Base-by-base conservation (phyloP, 2,797 vertebrate genomes). In the Lycodopsis pacificus region DNA sequence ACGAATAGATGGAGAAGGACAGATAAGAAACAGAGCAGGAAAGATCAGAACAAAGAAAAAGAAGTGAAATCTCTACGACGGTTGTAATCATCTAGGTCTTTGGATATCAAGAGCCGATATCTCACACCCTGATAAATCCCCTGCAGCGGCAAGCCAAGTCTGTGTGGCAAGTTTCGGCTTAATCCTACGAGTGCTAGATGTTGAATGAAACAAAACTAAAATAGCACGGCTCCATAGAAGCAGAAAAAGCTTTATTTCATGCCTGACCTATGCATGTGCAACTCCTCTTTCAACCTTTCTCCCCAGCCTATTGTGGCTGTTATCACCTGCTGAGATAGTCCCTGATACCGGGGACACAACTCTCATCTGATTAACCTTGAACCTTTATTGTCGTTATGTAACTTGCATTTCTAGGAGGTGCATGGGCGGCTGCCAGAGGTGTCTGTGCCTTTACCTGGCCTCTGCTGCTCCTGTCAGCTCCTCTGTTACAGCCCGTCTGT, bases 391-490 rank as follows among this genome's bases (percentile, higher is more conserved):
- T 15, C 19, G 22, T 90, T 86, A 79, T 46, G 4, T 77, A 80
- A 82, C 19, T 1, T 15, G 5, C 0, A 30, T 36, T 69, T 49
- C 65, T 69, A 48, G 5, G n/a, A n/a, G 13, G 73, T 72, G 25
- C 58, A 65, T 81, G 54, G 54, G 22, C 5, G 4, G 6, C n/a
- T 66, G 42, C 67, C 63, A 75, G 69, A 57, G 36, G 81, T 40
- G 69, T 86, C 81, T 85, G 80, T 81, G 65, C 87, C 83, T 92
- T 86, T 86, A 93, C 90, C 83, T 92, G 91, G 84, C 87, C 92
- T 89, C 40, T 3, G 63, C 59, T 59, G 57, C 65, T 79, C 75
- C 5, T n/a, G 15, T 79, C 83, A 85, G 64, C 77, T 84, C 77
- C 81, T 77, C 65, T 68, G 71, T 71, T 81, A 65, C 82, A 85